phyloP scores from a whole-genome alignment of 2,888 invertebrate species.

The Baccha elongata region DNA sequence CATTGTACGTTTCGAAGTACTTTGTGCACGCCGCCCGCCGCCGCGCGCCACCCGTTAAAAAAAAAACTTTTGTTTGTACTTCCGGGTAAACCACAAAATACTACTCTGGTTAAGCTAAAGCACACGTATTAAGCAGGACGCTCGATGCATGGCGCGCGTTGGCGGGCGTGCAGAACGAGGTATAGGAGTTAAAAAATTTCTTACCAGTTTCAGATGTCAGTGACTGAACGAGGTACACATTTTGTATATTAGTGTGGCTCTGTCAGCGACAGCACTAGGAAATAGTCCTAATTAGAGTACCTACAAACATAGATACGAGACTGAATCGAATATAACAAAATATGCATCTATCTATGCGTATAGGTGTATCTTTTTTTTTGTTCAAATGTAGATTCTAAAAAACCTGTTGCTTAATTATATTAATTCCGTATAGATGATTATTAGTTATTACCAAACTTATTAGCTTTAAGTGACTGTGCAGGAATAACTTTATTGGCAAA shows the following conservation, averaged over 20 bases:
- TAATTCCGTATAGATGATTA: no score
- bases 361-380: background rate
- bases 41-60: background rate
- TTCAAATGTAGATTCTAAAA: slow-evolving; percentile 12
- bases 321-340: background rate
- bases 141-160: background rate
- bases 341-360: slow-evolving; percentile 5
- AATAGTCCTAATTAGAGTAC: slow-evolving; percentile 50
- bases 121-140: slow-evolving; percentile 9
- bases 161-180: slow-evolving; percentile 6
- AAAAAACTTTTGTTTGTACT: slow-evolving; percentile 49
- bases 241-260: slow-evolving; percentile 9
- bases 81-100: slow-evolving; percentile 68
- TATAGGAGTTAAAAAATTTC: slow-evolving; percentile 48
- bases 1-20: slow-evolving; percentile 42
- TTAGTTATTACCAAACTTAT: no score
- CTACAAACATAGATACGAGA: no score
- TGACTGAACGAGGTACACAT: slow-evolving; percentile 31
- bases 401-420: background rate
- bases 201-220: slow-evolving; percentile 57
- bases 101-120: slow-evolving; percentile 34
- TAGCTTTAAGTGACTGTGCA: no score
- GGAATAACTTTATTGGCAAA: no score
- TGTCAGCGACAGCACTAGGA: slow-evolving; percentile 26
- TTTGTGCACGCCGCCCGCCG: background rate